A percentile compares a stretch with the other conserved stretches of the same genome.
Conservation (phyloP, 2,888 invertebrate species). For the Bugula neritina region DNA sequence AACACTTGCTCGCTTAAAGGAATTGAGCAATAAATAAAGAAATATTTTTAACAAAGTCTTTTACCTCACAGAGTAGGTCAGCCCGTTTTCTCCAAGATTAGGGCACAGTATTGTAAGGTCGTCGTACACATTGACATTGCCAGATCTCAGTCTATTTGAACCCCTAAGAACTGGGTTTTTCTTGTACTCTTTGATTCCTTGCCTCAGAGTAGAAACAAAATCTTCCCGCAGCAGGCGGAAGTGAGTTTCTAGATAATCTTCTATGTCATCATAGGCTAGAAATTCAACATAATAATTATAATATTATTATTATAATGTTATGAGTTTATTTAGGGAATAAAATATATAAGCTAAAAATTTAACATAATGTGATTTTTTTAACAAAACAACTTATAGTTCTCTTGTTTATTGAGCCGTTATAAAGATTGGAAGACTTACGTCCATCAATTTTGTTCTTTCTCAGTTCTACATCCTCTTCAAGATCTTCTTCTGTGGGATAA, state of each 20-base stretch:
- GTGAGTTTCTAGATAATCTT: constrained; percentile 69
- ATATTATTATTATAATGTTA: no score
- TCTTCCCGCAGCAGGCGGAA: constrained; percentile 71
- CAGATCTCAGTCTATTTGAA: background rate
- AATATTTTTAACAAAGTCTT: no score
- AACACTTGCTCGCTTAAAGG: no score
- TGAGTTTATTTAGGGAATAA: no score
- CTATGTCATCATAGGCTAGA: no score
- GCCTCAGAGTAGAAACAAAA: background rate
- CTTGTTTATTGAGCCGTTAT: no score
- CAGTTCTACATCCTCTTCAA: background rate
- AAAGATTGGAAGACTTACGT: no score
- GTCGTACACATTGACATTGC: background rate
- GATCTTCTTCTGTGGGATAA: constrained; percentile 6
- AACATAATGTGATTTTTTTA: no score
- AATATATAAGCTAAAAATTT: no score
- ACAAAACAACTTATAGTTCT: no score
- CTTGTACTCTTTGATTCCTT: background rate
- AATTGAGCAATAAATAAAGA: no score
- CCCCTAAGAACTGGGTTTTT: constrained; percentile 4
- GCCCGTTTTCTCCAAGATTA: background rate
- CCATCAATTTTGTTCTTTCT: background rate
- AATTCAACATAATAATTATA: no score
- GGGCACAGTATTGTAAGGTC: background rate
- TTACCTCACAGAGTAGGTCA: background rate